Conservation (phyloP, 2,888 invertebrate species). For the Blomia tropicalis region DNA sequence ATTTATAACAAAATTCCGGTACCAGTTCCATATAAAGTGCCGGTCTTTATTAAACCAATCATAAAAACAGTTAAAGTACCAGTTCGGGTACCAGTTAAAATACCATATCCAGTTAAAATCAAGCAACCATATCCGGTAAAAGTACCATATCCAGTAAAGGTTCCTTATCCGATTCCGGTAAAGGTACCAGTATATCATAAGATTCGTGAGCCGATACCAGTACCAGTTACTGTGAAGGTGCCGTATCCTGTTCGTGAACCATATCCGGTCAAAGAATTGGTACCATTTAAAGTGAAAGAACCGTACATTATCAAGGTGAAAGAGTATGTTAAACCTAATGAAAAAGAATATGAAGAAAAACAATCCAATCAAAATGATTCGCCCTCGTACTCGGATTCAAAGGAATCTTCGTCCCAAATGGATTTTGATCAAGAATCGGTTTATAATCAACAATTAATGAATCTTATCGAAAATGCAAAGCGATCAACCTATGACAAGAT, state of each 20-base stretch:
- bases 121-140: not conserved
- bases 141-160: slow-evolving; percentile 20
- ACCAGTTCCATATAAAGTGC: slow-evolving; percentile 4
- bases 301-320: slow-evolving; percentile 3
- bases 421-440: no score
- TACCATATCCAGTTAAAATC: slow-evolving; percentile 19
- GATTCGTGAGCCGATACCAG: not conserved
- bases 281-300: slow-evolving; percentile 4
- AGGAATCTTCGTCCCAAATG: no score
- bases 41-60: slow-evolving; percentile 17
- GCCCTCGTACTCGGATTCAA: no score
- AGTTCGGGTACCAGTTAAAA: slow-evolving; percentile 11
- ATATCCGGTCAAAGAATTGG: slow-evolving; percentile 8
- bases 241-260: not conserved
- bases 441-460: no score
- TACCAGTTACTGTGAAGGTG: slow-evolving; percentile 8
- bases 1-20: slow-evolving; percentile 1
- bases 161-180: slow-evolving; percentile 3
- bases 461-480: no score
- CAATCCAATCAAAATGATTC: no score
- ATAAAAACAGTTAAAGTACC: slow-evolving; percentile 22
- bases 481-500: no score
- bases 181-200: not conserved
- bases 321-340: no score
- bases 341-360: no score